Percentiles rank a stretch among this genome's conserved stretches.
These are phyloP conservation scores for Hydrozoanthus tunicans DNA, from an alignment of 64 coral and sea anemone species.

Conservation along the genomic window DNA sequence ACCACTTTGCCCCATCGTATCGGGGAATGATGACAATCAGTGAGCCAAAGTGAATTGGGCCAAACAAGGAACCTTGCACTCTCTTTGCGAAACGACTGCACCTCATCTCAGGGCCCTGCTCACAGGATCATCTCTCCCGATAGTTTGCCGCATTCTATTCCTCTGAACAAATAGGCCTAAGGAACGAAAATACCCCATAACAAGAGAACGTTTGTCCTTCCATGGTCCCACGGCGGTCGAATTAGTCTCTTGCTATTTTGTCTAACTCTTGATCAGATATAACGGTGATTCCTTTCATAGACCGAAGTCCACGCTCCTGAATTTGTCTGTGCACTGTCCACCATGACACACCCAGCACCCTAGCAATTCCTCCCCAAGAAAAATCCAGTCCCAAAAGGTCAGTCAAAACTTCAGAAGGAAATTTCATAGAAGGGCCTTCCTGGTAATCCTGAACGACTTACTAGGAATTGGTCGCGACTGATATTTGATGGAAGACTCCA, in stretches of 20 bases:
- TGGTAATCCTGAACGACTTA: conserved; percentile 4
- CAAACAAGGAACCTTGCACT: conserved; percentile 4
- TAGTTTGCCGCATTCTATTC: neutral
- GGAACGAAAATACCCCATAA: neutral
- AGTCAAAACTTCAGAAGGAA: conserved; percentile 15
- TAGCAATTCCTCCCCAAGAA: neutral
- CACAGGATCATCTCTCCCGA: neutral
- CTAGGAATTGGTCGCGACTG: neutral
- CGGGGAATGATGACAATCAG: neutral
- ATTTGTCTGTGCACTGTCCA: conserved; percentile 15
- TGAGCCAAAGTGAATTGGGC: conserved; percentile 40
- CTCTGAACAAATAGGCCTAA: neutral
- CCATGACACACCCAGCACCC: neutral
- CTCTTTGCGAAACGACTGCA: neutral
- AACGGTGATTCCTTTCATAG: neutral
- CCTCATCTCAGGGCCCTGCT: conserved; percentile 17
- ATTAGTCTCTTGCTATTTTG: neutral
- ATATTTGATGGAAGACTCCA: conserved; percentile 15
- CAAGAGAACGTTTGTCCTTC: neutral
- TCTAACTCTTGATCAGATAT: neutral
- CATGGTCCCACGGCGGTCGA: conserved; percentile 20
- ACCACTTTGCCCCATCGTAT: neutral
- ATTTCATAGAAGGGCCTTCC: neutral
- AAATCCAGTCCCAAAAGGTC: conserved; percentile 29
- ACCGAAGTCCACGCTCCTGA: conserved; percentile 12